Percentiles rank a stretch among this genome's conserved stretches.
These are phyloP conservation scores for Selene dorsalis DNA, from an alignment of 2,797 vertebrate genomes.

Conservation along the genomic window DNA sequence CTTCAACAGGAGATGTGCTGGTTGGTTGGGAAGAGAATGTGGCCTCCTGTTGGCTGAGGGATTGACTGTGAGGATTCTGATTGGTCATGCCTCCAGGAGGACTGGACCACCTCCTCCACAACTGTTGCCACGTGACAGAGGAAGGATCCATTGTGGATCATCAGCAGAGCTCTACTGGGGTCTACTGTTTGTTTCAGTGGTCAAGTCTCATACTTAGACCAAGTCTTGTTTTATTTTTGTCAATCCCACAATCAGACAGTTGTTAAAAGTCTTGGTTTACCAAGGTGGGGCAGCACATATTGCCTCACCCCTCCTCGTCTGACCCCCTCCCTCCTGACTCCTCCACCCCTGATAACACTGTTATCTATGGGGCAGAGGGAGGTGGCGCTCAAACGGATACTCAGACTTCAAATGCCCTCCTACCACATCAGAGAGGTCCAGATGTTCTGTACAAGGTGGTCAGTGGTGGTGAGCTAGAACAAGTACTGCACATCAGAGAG, in stretches of 20 bases:
- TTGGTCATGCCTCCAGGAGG: not conserved
- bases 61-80: constrained; percentile 3
- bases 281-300: not conserved
- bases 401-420: constrained; percentile 14
- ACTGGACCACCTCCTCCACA: not conserved
- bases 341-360: constrained; percentile 55
- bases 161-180: not conserved
- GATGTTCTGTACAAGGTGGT: not conserved
- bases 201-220: not conserved
- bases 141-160: not conserved
- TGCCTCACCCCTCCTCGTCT: constrained; percentile 6
- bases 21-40: not conserved
- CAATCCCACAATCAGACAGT: not conserved
- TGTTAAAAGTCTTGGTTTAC: not conserved
- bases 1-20: not conserved
- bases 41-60: constrained; percentile 33
- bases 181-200: not conserved
- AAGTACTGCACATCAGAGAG: not conserved
- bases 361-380: constrained; percentile 54
- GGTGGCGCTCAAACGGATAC: constrained; percentile 41
- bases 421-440: not conserved
- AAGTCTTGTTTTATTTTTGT: not conserved
- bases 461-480: not conserved
- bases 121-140: constrained; percentile 24
- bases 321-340: constrained; percentile 23